Percentiles rank a stretch among this genome's conserved stretches.
Evolutionary conservation across 2,113 vertebrate genomes (phyloP).

Genomic region (Austrofundulus limnaeus): DNA sequence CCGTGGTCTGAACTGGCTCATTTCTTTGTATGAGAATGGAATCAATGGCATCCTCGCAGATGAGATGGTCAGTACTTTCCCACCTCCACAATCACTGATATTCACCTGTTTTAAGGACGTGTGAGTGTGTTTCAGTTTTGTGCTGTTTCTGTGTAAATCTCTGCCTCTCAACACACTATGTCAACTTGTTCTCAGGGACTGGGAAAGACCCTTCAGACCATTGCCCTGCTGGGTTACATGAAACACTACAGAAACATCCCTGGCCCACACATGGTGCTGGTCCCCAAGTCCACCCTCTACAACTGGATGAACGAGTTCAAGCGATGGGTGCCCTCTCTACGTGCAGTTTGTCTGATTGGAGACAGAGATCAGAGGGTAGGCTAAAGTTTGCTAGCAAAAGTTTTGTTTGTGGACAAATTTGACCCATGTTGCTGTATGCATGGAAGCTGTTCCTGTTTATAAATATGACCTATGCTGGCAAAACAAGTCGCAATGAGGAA

Average conservation of each 20-base stretch:
- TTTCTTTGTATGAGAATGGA: conserved; percentile 98
- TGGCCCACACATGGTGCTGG: conserved; percentile 98
- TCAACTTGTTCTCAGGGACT: conserved; percentile 81
- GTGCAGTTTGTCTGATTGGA: conserved; percentile 96
- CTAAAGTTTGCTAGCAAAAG: not conserved
- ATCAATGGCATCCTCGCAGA: conserved; percentile 98
- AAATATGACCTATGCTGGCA: not conserved
- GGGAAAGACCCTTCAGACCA: conserved; percentile 97
- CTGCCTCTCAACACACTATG: not conserved
- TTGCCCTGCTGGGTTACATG: conserved; percentile 98
- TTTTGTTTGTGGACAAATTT: not conserved
- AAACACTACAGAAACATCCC: conserved; percentile 98
- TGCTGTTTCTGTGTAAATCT: not conserved
- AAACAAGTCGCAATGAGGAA: too few relatives aligned
- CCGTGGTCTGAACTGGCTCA: conserved; percentile 97
- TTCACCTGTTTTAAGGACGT: not conserved
- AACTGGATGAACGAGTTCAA: conserved; percentile 99
- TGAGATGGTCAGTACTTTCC: conserved; percentile 88
- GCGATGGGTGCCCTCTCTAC: conserved; percentile 96
- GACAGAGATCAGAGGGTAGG: conserved; percentile 91
- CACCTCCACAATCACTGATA: not conserved
- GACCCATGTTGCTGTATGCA: not conserved
- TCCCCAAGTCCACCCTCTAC: conserved; percentile 98
- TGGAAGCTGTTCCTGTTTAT: not conserved
- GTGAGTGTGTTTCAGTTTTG: not conserved